These are phyloP conservation scores for Aphodius granarius DNA, from an alignment of 2,888 invertebrate species.

Conservation along the genomic window DNA sequence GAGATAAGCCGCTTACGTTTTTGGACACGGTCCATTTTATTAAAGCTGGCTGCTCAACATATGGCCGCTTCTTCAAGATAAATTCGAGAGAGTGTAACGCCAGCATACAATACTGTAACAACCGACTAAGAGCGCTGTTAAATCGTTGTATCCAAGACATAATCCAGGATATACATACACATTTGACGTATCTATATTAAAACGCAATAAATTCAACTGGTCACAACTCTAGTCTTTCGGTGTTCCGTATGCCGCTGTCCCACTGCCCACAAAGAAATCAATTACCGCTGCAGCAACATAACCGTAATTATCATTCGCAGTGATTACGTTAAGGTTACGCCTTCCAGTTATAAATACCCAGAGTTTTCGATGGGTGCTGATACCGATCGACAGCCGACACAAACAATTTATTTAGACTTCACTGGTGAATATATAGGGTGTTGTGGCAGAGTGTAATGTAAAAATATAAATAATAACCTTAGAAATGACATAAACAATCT, in stretches of 20 bases:
- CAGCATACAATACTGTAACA: neutral
- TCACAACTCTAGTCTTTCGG: no score
- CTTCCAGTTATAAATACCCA: neutral
- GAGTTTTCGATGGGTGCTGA: neutral
- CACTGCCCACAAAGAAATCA: slow-evolving; percentile 14
- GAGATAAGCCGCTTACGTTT: neutral
- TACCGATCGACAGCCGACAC: neutral
- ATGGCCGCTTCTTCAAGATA: neutral
- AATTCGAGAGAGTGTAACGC: neutral
- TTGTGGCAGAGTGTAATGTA: no score
- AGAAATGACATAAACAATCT: no score
- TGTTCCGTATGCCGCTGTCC: neutral
- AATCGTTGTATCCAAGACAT: neutral
- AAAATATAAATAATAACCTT: no score
- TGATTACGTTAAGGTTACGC: neutral
- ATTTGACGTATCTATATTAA: neutral
- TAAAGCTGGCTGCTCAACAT: neutral
- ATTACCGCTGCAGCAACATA: slow-evolving; percentile 14
- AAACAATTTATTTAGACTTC: neutral
- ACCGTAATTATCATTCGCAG: slow-evolving; percentile 17
- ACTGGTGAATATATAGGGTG: no score
- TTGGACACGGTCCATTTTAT: neutral
- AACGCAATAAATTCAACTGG: neutral
- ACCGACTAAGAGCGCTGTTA: neutral
- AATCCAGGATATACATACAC: neutral